Evolutionary conservation across 2,888 invertebrate genomes (phyloP).

Genomic region (Nemoura dubitans): DNA sequence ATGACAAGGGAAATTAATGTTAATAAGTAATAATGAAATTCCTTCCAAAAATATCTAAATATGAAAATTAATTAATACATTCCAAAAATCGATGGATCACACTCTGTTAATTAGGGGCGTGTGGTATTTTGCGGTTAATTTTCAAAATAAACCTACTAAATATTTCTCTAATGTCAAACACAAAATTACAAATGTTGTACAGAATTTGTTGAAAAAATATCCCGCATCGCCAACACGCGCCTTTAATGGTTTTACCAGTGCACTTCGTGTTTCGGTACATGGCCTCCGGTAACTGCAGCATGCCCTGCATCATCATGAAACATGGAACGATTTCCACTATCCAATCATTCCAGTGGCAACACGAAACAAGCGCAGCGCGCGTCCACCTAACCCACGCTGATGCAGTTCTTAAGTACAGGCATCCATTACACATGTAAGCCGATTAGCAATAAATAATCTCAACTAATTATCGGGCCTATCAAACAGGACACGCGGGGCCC

Average conservation of each 20-base stretch:
- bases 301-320: background rate
- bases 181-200: too few species aligned
- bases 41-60: background rate
- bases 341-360: background rate
- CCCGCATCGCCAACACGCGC: too few species aligned
- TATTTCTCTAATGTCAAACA: too few species aligned
- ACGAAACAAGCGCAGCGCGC: background rate
- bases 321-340: background rate
- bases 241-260: too few species aligned
- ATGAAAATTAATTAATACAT: background rate
- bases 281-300: too few species aligned
- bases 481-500: background rate
- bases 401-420: background rate
- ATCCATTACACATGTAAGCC: constrained; percentile 16
- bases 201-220: too few species aligned
- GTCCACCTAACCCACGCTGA: background rate
- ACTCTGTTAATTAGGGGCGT: background rate
- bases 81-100: background rate
- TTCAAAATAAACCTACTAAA: too few species aligned
- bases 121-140: too few species aligned
- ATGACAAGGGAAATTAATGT: background rate
- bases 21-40: background rate
- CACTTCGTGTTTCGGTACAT: too few species aligned
- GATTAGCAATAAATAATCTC: constrained; percentile 31
- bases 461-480: constrained; percentile 17